A percentile compares a stretch with the other conserved stretches of the same genome.
phyloP scores from a whole-genome alignment of 2,888 invertebrate genomes.

The Punctoribates punctum region DNA sequence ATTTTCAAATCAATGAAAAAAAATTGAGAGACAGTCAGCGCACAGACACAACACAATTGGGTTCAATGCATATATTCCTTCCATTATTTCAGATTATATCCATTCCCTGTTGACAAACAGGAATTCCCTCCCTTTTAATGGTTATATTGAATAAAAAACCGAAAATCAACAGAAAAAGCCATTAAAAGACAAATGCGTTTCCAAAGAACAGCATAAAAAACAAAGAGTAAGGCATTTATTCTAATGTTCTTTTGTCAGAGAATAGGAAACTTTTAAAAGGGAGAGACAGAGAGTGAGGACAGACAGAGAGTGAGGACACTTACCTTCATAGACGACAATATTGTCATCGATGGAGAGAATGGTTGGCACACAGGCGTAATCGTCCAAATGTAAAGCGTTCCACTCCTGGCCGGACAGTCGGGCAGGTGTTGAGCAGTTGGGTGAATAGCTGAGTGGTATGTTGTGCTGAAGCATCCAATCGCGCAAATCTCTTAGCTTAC shows the following conservation, averaged over 20 bases:
- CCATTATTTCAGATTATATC: not conserved
- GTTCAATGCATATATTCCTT: too few relatives aligned
- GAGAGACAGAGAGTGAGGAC: not conserved
- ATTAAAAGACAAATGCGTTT: not conserved
- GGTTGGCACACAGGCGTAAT: constrained; percentile 48
- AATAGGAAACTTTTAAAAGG: not conserved
- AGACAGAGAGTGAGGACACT: not conserved
- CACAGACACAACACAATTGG: too few relatives aligned
- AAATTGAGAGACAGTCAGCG: too few relatives aligned
- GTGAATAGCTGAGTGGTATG: constrained; percentile 71
- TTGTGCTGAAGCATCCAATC: constrained; percentile 75
- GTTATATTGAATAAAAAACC: not conserved
- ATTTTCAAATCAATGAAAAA: not conserved
- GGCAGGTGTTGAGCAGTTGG: constrained; percentile 66
- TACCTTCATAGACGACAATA: constrained; percentile 54
- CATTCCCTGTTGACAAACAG: constrained; percentile 7
- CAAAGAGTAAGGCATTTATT: too few relatives aligned
- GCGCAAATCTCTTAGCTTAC: constrained; percentile 72
- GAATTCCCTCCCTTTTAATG: not conserved
- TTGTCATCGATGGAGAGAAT: constrained; percentile 54
- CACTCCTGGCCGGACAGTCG: constrained; percentile 47
- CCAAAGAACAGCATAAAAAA: constrained; percentile 7
- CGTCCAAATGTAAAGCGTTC: constrained; percentile 47
- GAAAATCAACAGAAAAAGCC: not conserved
- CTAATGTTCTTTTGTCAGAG: not conserved